Evolutionary conservation across 37 sponge, comb jelly and placozoan genomes (phyloP).

Genomic region (Eunapius fragilis): DNA sequence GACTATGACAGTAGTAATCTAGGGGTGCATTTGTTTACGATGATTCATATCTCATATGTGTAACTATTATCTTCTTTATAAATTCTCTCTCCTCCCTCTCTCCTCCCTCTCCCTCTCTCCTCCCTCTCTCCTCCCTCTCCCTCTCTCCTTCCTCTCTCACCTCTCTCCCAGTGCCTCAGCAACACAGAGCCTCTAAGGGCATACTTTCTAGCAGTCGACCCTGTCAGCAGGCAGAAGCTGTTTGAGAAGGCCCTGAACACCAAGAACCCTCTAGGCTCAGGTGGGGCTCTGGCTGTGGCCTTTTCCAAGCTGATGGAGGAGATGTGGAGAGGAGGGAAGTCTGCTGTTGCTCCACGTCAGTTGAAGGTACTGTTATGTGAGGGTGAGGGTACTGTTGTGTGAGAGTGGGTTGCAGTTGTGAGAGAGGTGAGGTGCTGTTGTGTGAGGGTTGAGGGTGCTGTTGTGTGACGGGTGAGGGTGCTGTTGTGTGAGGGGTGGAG

Average conservation of each 20-base stretch:
- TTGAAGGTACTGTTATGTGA: conserved; percentile 81
- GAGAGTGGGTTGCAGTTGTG: no score
- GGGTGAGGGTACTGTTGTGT: no score
- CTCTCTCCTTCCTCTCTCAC: not conserved
- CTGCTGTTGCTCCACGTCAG: conserved; percentile 78
- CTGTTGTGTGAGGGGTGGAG: no score
- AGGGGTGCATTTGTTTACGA: no score
- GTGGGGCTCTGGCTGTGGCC: conserved; percentile 84
- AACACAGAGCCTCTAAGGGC: conserved; percentile 84
- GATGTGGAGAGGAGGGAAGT: conserved; percentile 84
- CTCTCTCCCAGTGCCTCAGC: conserved; percentile 78
- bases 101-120: not conserved
- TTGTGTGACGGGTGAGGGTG: no score
- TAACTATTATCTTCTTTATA: no score
- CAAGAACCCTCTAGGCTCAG: conserved; percentile 87
- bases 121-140: not conserved
- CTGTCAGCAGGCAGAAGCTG: conserved; percentile 27
- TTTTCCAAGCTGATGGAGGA: conserved; percentile 86
- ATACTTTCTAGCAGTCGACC: conserved; percentile 70
- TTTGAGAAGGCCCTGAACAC: conserved; percentile 76
- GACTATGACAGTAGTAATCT: no score
- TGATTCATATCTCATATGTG: no score
- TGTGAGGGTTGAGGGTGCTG: no score
- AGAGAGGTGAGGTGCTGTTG: no score
- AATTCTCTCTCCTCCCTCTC: not conserved